A percentile compares a stretch with the other conserved stretches of the same genome.
These are phyloP conservation scores for Sisor rabdophorus DNA, from an alignment of 2,113 vertebrate genomes.

Conservation along the genomic window DNA sequence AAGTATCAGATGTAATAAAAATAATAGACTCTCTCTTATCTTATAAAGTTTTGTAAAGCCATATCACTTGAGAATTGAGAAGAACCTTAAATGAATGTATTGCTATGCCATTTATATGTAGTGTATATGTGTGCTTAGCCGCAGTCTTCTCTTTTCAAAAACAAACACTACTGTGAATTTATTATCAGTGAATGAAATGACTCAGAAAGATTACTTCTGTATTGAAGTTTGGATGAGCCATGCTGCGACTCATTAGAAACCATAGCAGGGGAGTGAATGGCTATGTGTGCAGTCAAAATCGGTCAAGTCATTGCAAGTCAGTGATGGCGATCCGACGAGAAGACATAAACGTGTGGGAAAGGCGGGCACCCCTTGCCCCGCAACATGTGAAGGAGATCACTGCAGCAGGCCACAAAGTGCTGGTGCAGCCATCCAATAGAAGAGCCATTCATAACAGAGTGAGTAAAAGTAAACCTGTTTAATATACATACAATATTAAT, in stretches of 20 bases:
- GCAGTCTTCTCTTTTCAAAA: slow-evolving; percentile 34
- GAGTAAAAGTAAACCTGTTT: slow-evolving; percentile 25
- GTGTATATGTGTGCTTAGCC: no score
- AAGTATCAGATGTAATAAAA: no score
- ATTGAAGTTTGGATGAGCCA: slow-evolving; percentile 63
- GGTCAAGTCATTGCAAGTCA: slow-evolving; percentile 62
- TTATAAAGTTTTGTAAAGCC: no score
- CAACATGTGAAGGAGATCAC: slow-evolving; percentile 86
- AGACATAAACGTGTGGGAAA: slow-evolving; percentile 91
- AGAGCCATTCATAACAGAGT: slow-evolving; percentile 93
- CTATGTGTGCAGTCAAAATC: slow-evolving; percentile 43
- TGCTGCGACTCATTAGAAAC: slow-evolving; percentile 73
- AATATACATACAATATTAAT: background rate
- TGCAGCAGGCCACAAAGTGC: slow-evolving; percentile 85
- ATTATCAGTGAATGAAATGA: background rate
- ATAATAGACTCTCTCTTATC: no score
- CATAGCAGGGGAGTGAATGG: slow-evolving; percentile 49
- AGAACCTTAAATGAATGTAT: no score
- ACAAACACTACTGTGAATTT: background rate
- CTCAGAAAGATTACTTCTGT: background rate
- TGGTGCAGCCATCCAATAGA: slow-evolving; percentile 91
- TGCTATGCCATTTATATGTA: no score
- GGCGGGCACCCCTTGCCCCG: slow-evolving; percentile 89
- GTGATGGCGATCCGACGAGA: slow-evolving; percentile 89
- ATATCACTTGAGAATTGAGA: no score